Percentiles rank a stretch among this genome's conserved stretches.
phyloP scores from a whole-genome alignment of 2,797 vertebrate species.

The Paguma larvata region DNA sequence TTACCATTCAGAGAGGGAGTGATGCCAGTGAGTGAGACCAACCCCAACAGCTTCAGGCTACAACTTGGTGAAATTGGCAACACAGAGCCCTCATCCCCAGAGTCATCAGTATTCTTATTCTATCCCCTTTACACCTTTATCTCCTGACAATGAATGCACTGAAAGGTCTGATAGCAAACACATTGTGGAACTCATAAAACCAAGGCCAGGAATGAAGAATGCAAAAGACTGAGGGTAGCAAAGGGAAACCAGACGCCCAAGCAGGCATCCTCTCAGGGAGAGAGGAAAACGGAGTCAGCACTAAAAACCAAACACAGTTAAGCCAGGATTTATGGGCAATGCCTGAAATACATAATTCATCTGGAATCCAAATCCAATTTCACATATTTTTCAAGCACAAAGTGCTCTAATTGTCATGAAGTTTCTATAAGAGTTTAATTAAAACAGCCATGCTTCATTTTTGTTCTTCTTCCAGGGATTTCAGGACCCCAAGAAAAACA shows the following conservation, averaged over 20 bases:
- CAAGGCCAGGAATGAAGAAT: not conserved
- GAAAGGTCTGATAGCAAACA: not conserved
- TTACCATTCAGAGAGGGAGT: not conserved
- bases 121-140: not conserved
- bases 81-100: not conserved
- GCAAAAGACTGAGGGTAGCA: not conserved
- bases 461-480: not conserved
- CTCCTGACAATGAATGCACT: not conserved
- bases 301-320: not conserved
- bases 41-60: not conserved
- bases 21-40: not conserved
- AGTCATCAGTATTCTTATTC: not conserved
- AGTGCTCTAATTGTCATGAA: not conserved
- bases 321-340: not conserved
- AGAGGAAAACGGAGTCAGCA: not conserved
- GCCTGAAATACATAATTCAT: not conserved
- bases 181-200: not conserved
- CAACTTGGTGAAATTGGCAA: not conserved
- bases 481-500: not conserved
- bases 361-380: not conserved
- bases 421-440: not conserved
- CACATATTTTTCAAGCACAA: not conserved
- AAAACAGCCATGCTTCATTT: conserved; percentile 10
- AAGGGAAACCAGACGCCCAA: not conserved
- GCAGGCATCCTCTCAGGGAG: not conserved